phyloP scores from a whole-genome alignment of 1,140 invertebrate species.

The Pygmarrhopalites habei region DNA sequence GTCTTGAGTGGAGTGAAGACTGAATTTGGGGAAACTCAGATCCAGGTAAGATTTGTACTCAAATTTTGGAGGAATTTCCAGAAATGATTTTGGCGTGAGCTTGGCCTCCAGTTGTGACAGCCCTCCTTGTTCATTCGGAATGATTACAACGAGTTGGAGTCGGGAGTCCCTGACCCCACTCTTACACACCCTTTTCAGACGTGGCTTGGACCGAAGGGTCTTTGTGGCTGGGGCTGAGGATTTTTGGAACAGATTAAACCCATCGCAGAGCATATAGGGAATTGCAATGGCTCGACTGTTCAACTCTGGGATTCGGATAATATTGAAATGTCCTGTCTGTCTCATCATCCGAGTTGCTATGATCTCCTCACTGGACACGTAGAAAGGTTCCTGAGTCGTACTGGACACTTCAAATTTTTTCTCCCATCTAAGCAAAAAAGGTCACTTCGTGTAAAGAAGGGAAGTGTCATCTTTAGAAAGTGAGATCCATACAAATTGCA shows the following conservation, averaged over 20 bases:
- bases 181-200: conserved; percentile 1
- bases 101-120: conserved; percentile 48
- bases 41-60: conserved; percentile 48
- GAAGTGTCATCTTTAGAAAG: too few relatives aligned
- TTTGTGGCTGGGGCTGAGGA: neutral
- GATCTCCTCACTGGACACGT: neutral
- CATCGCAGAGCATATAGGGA: conserved; percentile 2
- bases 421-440: too few relatives aligned
- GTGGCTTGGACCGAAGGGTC: neutral
- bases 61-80: conserved; percentile 41
- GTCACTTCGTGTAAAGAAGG: too few relatives aligned
- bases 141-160: conserved; percentile 52
- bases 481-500: too few relatives aligned
- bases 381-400: neutral
- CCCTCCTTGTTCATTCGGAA: conserved; percentile 54
- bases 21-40: conserved; percentile 58
- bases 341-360: neutral
- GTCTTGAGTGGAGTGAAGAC: conserved; percentile 55
- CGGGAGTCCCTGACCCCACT: conserved; percentile 10
- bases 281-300: neutral
- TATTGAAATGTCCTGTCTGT: conserved; percentile 2
- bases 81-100: conserved; percentile 46
- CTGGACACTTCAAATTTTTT: neutral
- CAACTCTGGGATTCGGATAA: neutral
- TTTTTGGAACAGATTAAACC: neutral